A percentile compares a stretch with the other conserved stretches of the same genome.
phyloP scores from a whole-genome alignment of 2,797 vertebrate genomes.

The Crocidura indochinensis region DNA sequence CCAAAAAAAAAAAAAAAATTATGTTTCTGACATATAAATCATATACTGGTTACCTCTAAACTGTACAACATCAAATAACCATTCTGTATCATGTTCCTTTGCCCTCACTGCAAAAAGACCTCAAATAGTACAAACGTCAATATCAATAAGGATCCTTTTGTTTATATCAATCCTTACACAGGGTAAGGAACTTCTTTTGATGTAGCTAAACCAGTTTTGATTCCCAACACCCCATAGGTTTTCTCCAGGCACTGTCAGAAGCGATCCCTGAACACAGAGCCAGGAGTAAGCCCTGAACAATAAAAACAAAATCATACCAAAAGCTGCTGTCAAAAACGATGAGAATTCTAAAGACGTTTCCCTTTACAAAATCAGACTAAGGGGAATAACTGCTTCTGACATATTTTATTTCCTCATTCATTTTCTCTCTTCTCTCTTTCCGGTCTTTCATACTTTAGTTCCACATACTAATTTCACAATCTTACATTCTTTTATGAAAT shows the following conservation, averaged over 20 bases:
- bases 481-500: constrained; percentile 45
- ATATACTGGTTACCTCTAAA: constrained; percentile 32
- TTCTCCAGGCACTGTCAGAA: too few relatives aligned
- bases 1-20: too few relatives aligned
- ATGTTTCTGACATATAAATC: neutral
- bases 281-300: neutral
- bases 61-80: neutral
- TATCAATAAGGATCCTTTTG: too few relatives aligned
- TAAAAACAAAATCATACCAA: neutral
- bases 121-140: neutral
- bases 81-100: neutral
- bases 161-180: too few relatives aligned
- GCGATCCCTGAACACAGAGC: too few relatives aligned
- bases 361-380: neutral
- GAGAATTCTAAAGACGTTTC: constrained; percentile 23
- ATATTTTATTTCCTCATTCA: neutral
- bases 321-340: neutral
- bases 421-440: neutral
- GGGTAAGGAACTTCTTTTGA: too few relatives aligned
- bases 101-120: constrained; percentile 19
- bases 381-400: constrained; percentile 3
- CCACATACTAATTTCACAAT: constrained; percentile 12
- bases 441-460: neutral
- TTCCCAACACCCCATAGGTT: too few relatives aligned
- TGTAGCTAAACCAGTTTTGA: too few relatives aligned